Evolutionary conservation across 92 coral and sea anemone species (phyloP), one percentile per base, ranked within the genome.

Genomic region (Paramuricea clavata): DNA sequence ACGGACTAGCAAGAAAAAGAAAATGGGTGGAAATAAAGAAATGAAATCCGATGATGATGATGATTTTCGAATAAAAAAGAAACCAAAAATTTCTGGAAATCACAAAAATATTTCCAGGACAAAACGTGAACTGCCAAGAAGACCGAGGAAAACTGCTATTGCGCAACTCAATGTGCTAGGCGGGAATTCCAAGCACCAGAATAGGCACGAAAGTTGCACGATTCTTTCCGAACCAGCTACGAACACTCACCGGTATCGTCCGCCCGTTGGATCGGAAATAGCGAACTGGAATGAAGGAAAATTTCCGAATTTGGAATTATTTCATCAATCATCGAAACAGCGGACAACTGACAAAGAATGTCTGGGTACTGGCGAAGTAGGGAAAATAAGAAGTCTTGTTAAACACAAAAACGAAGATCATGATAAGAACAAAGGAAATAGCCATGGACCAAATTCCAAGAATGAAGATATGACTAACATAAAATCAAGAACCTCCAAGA

Each of bases 1-100:
- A 25, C 64, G 57, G 76, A 60, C 27, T 68, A 36, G 49, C 47
- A 60, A 11, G 83, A 81, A 71, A 36, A 54, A 19, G 3, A 54
- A 54, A 47, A 47, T 15, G 15, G 17, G 25, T 19, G 17, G 0
- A 9, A 54, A 21, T 19, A 54, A 5, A 54, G 72, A 65, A 31
- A 31, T 28, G 19, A 11, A 65, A 28, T 28, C 30, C 52, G 65
- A 44, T 1, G 49, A 35, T 1, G 62, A 49, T 34, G 78, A 78
- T 16, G 31, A 33, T 70, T 54, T 47, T 21, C n/a, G n/a, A 21
- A n/a, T 42, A 0, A 70, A 71, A 68, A 88, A 68, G 85, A 83
- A 52, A 49, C 50, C 80, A 31, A 82, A 78, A 59, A 49, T 11
- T 2, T 23, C 44, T 31, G 39, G 35, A 30, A 74, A 10, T 0